These are phyloP conservation scores for Odontamblyopus rebecca DNA, from an alignment of 2,797 vertebrate species.

Conservation along the genomic window DNA sequence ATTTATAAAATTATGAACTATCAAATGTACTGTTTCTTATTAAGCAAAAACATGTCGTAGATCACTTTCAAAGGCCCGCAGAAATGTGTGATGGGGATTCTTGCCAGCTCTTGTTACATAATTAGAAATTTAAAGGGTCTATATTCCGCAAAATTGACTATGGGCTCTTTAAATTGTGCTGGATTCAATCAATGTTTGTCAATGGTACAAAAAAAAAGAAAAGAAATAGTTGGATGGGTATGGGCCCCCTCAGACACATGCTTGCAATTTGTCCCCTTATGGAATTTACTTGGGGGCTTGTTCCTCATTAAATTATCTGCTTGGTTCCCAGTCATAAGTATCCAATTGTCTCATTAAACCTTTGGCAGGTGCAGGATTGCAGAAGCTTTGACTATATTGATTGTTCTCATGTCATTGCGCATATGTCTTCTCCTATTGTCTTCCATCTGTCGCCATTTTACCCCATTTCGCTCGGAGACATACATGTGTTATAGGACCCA, in stretches of 20 bases:
- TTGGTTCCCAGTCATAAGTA: slow-evolving; percentile 72
- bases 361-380: slow-evolving; percentile 61
- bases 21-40: slow-evolving; percentile 57
- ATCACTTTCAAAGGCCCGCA: slow-evolving; percentile 42
- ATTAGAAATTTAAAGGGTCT: slow-evolving; percentile 39
- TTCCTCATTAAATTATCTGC: slow-evolving; percentile 75
- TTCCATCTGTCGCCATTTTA: slow-evolving; percentile 14
- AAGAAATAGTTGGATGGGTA: slow-evolving; percentile 24
- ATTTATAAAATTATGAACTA: slow-evolving; percentile 45
- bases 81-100: slow-evolving; percentile 48
- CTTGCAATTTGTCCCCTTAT: slow-evolving; percentile 76
- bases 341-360: slow-evolving; percentile 68
- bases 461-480: slow-evolving; percentile 10
- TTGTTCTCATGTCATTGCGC: slow-evolving; percentile 26
- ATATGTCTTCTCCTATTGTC: slow-evolving; percentile 19
- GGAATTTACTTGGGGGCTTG: slow-evolving; percentile 73
- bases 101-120: slow-evolving; percentile 57
- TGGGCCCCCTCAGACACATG: slow-evolving; percentile 71
- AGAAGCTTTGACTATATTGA: slow-evolving; percentile 36
- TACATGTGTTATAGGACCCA: not conserved
- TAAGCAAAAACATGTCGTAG: slow-evolving; percentile 48
- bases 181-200: slow-evolving; percentile 61
- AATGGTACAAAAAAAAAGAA: slow-evolving; percentile 38
- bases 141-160: no score
- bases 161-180: slow-evolving; percentile 42